Evolutionary conservation across 2,797 vertebrate species (phyloP).

Genomic region (Xenentodon cancila): DNA sequence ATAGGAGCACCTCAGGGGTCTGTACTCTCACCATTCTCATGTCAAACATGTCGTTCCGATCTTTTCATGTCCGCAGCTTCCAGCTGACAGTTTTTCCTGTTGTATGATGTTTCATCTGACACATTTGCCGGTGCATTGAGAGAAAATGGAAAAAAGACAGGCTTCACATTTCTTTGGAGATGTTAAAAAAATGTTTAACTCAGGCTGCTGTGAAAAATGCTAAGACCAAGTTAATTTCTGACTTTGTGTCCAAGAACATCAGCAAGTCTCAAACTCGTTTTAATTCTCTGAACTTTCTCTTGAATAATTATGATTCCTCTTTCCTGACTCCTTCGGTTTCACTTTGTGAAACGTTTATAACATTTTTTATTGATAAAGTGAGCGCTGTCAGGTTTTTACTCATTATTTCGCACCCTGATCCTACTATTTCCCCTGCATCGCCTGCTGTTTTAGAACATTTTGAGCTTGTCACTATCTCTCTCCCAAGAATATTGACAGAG

Average conservation of each 20-base stretch:
- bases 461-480: not conserved
- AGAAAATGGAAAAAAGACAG: not conserved
- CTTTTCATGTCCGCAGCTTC: too few relatives aligned
- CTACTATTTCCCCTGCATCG: too few relatives aligned
- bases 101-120: too few relatives aligned
- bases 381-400: not conserved
- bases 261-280: not conserved
- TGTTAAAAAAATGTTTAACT: not conserved
- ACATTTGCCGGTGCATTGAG: not conserved
- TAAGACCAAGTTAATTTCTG: not conserved
- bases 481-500: too few relatives aligned
- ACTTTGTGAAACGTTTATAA: not conserved
- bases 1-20: too few relatives aligned
- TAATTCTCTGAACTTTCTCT: not conserved
- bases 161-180: constrained; percentile 1
- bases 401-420: not conserved
- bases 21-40: too few relatives aligned
- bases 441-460: constrained; percentile 1
- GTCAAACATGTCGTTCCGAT: too few relatives aligned
- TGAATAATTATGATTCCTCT: not conserved
- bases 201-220: constrained; percentile 16
- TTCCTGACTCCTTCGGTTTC: not conserved
- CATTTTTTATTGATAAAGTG: not conserved
- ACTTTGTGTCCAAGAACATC: not conserved
- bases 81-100: too few relatives aligned